Conservation (phyloP, 2,113 vertebrate species). For the Barnardius zonarius region DNA sequence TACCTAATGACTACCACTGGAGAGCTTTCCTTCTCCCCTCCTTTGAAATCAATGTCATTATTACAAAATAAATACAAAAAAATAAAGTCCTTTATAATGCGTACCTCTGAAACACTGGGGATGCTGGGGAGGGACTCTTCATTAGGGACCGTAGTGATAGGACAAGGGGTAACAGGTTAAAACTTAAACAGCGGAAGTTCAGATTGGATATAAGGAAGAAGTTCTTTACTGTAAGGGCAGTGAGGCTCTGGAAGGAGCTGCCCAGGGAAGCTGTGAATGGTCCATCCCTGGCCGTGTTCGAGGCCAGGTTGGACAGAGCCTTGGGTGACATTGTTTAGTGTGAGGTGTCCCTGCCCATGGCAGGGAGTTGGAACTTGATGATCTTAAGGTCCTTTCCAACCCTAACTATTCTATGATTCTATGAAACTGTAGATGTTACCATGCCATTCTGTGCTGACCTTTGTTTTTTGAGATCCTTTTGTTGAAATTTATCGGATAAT, state of each 20-base stretch:
- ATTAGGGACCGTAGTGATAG: not conserved
- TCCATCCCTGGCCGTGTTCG: not conserved
- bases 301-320: not conserved
- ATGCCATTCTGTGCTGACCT: not conserved
- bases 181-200: not conserved
- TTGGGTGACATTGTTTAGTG: not conserved
- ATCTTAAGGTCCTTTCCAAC: not conserved
- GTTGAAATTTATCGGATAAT: not conserved
- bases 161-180: not conserved
- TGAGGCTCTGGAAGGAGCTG: no score
- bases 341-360: no score
- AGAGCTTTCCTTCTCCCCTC: not conserved
- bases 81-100: not conserved
- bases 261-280: no score
- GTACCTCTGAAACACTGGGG: not conserved
- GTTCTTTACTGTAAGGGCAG: not conserved
- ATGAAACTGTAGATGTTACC: not conserved
- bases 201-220: not conserved
- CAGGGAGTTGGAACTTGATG: not conserved
- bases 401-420: not conserved
- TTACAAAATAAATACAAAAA: not conserved
- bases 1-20: not conserved
- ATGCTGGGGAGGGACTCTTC: not conserved
- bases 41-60: not conserved
- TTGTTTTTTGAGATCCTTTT: not conserved